Evolutionary conservation across 2,888 invertebrate species (phyloP).

Genomic region (Drosophila rubida): DNA sequence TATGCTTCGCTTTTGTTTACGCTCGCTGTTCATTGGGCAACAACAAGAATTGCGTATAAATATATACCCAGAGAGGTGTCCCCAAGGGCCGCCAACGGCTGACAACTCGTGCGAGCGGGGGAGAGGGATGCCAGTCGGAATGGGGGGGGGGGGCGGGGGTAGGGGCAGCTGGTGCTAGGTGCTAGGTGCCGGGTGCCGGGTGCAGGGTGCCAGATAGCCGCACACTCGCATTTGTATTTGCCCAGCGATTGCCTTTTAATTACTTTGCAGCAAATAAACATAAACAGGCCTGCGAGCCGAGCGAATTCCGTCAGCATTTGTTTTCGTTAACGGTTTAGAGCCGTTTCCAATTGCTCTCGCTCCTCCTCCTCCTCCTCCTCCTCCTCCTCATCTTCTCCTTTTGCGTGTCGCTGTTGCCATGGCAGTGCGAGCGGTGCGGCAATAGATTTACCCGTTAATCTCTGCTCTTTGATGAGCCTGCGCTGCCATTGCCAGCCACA

Average conservation of each 20-base stretch:
- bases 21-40: constrained; percentile 49
- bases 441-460: constrained; percentile 9
- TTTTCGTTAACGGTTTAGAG: constrained; percentile 18
- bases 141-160: not conserved
- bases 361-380: too few species aligned
- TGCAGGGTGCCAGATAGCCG: not conserved
- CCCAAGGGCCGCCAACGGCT: not conserved
- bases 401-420: not conserved
- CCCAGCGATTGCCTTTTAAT: constrained; percentile 65
- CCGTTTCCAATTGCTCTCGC: not conserved
- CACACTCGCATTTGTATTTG: constrained; percentile 40
- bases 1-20: constrained; percentile 57
- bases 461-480: constrained; percentile 16
- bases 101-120: not conserved
- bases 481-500: not conserved
- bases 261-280: constrained; percentile 68
- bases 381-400: too few species aligned
- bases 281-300: constrained; percentile 57
- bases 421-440: not conserved
- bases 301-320: constrained; percentile 21
- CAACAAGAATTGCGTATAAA: constrained; percentile 14
- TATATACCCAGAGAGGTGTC: not conserved
- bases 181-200: too few species aligned
- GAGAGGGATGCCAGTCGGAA: not conserved
- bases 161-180: not conserved